These are phyloP conservation scores for Amyelois transitella DNA, from an alignment of 1,140 invertebrate genomes.

Conservation along the genomic window DNA sequence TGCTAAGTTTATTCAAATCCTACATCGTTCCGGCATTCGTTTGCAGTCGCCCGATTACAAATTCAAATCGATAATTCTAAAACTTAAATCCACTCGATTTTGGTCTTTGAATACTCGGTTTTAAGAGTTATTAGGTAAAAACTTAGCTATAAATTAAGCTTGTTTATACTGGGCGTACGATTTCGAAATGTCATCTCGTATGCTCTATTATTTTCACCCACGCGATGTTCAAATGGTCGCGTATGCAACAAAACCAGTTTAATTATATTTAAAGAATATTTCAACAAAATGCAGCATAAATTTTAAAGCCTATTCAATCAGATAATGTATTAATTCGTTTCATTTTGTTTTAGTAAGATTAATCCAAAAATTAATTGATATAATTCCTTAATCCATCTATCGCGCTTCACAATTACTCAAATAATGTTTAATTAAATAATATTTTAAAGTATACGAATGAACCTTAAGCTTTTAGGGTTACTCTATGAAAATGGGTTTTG, in stretches of 20 bases:
- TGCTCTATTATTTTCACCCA: slow-evolving; percentile 53
- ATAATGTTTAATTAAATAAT: too few species aligned
- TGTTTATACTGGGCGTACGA: slow-evolving; percentile 16
- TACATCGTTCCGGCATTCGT: slow-evolving; percentile 5
- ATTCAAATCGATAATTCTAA: not conserved
- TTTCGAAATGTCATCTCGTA: slow-evolving; percentile 54
- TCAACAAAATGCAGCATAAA: not conserved
- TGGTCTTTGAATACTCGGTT: not conserved
- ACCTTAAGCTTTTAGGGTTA: too few species aligned
- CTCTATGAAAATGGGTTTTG: too few species aligned
- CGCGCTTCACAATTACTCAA: too few species aligned
- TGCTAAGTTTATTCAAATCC: slow-evolving; percentile 18
- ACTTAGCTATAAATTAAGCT: not conserved
- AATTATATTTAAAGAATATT: slow-evolving; percentile 7
- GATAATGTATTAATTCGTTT: too few species aligned
- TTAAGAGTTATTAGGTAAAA: not conserved
- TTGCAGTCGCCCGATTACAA: slow-evolving; percentile 1
- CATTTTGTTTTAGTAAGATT: too few species aligned
- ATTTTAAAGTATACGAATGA: too few species aligned
- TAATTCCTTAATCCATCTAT: too few species aligned
- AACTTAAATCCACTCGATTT: not conserved
- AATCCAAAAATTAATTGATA: too few species aligned
- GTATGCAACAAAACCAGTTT: slow-evolving; percentile 36
- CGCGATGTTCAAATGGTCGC: slow-evolving; percentile 41
- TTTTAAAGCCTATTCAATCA: too few species aligned